Evolutionary conservation across 2,113 vertebrate species (phyloP).

Genomic region (Zeus faber): DNA sequence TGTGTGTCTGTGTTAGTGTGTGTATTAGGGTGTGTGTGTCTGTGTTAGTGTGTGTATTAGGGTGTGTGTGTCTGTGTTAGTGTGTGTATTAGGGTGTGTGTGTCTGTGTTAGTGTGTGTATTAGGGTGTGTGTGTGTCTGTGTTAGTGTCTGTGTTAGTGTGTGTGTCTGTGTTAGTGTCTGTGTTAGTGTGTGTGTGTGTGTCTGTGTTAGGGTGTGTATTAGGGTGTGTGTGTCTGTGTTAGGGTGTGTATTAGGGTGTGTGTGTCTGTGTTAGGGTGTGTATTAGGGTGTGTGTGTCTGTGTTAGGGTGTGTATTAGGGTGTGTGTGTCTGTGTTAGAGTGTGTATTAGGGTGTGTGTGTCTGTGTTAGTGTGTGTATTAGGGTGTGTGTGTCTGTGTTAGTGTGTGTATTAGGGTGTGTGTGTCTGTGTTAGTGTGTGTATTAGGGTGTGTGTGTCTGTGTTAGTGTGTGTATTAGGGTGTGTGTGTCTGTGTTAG

Average conservation of each 20-base stretch:
- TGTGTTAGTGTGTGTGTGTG: background rate
- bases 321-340: background rate
- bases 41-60: background rate
- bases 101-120: background rate
- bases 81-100: background rate
- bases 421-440: background rate
- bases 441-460: background rate
- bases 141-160: too few species aligned
- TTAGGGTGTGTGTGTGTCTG: background rate
- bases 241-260: too few species aligned
- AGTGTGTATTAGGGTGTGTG: too few species aligned
- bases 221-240: background rate
- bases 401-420: background rate
- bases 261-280: background rate
- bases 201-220: too few species aligned
- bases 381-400: background rate
- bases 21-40: background rate
- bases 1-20: background rate
- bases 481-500: background rate
- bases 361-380: background rate
- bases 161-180: background rate
- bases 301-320: too few species aligned
- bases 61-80: background rate
- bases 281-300: background rate
- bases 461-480: background rate